Evolutionary conservation across 2,797 vertebrate species (phyloP), one percentile per base, ranked within the genome.

Genomic region (Gymnocypris eckloni): DNA sequence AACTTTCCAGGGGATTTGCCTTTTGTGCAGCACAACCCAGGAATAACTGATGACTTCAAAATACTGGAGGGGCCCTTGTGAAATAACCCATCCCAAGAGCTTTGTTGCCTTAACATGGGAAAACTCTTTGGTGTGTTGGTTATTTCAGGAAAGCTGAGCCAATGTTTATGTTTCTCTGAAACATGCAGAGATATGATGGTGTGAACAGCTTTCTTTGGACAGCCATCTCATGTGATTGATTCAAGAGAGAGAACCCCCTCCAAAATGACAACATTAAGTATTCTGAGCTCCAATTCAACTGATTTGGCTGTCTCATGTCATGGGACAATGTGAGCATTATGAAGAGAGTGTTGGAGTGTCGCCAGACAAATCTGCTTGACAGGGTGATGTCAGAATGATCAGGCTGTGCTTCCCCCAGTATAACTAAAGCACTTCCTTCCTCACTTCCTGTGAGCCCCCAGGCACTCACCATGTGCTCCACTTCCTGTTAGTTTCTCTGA

Each of bases 401-500:
- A 81, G 87, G 56, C 76, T 45, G 8, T 84, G 90, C 90, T 88
- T 92, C 90, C 83, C 71, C 82, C 75, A 69, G 70, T 87, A 81
- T 88, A 88, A 92, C 89, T 87, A 81, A 90, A 91, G 83, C 91
- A 93, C 92, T 95, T 95, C 94, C 91, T 86, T 92, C 89, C 87
- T 86, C 86, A 92, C 92, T 95, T 96, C 94, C 95, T 93, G 93
- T 92, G 91, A 86, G 86, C 90, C 89, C 86, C 89, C 87, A 91
- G 91, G 86, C 76, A 43, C 52, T 90, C 82, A 81, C 91, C 92
- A 94, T 92, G 88, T 92, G 92, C 90, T 91, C 81, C 8, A 83
- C 86, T 95, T 95, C 94, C 95, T 93, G 92, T 76, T 25, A 20
- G 85, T 91, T 87, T 41, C 90, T 90, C 89, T 89, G 10, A 6